These are phyloP conservation scores for Malaclemys terrapin DNA, from an alignment of 2,113 vertebrate genomes.

Conservation along the genomic window DNA sequence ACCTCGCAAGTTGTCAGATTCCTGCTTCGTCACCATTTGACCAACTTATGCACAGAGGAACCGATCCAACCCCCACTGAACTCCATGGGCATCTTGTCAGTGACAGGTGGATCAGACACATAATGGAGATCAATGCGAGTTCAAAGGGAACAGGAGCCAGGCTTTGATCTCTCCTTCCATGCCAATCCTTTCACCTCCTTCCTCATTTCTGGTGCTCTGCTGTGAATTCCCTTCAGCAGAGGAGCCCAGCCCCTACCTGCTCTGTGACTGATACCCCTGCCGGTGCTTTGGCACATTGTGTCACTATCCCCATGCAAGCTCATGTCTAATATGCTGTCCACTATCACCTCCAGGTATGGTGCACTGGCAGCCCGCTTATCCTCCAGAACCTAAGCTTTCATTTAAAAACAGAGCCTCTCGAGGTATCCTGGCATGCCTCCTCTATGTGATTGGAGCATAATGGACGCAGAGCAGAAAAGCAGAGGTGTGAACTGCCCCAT, in stretches of 20 bases:
- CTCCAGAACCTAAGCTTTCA: not conserved
- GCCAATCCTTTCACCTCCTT: not conserved
- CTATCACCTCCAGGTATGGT: not conserved
- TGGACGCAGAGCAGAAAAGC: not conserved
- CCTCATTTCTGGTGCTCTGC: not conserved
- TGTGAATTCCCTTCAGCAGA: not conserved
- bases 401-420: not conserved
- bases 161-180: too few species aligned
- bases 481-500: too few species aligned
- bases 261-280: not conserved
- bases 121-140: not conserved
- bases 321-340: not conserved
- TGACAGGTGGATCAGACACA: not conserved
- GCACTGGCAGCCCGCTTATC: too few species aligned
- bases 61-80: not conserved
- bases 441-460: too few species aligned
- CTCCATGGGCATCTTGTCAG: not conserved
- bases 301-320: not conserved
- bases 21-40: not conserved
- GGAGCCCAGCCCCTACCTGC: not conserved
- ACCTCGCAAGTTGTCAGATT: not conserved
- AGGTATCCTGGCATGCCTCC: too few species aligned
- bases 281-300: not conserved
- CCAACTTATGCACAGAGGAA: not conserved
- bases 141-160: not conserved